A percentile compares a stretch with the other conserved stretches of the same genome.
Conservation (phyloP, 2,888 invertebrate species). For the Antitype chi region DNA sequence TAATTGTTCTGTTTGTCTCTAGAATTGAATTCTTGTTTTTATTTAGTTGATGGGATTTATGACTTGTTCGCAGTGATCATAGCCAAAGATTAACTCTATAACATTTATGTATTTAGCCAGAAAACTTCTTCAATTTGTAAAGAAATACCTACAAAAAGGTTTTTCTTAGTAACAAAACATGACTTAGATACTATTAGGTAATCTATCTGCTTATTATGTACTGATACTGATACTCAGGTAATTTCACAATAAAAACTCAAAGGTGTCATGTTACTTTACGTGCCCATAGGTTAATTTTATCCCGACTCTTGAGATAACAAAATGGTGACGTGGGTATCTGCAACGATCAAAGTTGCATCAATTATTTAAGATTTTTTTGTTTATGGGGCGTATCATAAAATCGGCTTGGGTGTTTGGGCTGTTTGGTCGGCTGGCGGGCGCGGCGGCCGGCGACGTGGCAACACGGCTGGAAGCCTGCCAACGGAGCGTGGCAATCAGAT, state of each 20-base stretch:
- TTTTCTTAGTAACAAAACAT: neutral
- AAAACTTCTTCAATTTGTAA: neutral
- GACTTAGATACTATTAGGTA: neutral
- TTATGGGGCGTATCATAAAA: conserved; percentile 63
- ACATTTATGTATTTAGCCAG: neutral
- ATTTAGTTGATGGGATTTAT: conserved; percentile 31
- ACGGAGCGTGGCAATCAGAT: conserved; percentile 78
- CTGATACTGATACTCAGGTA: neutral
- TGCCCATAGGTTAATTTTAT: conserved; percentile 9
- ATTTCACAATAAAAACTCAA: neutral
- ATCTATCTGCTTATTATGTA: neutral
- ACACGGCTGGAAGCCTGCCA: conserved; percentile 84
- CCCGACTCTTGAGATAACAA: neutral
- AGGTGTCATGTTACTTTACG: conserved; percentile 35
- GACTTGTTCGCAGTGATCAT: conserved; percentile 6
- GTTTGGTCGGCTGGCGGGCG: conserved; percentile 57
- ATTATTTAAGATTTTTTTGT: conserved; percentile 58
- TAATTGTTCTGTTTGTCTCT: conserved; percentile 46
- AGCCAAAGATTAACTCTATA: conserved; percentile 8
- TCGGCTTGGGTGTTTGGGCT: conserved; percentile 59
- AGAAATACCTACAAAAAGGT: neutral
- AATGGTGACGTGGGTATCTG: neutral
- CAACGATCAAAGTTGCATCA: conserved; percentile 36
- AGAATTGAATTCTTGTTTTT: conserved; percentile 22
- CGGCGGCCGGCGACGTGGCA: conserved; percentile 71